Percentiles rank a stretch among this genome's conserved stretches.
These are phyloP conservation scores for Atopsyche davidsoni DNA, from an alignment of 1,140 invertebrate genomes.

Conservation along the genomic window DNA sequence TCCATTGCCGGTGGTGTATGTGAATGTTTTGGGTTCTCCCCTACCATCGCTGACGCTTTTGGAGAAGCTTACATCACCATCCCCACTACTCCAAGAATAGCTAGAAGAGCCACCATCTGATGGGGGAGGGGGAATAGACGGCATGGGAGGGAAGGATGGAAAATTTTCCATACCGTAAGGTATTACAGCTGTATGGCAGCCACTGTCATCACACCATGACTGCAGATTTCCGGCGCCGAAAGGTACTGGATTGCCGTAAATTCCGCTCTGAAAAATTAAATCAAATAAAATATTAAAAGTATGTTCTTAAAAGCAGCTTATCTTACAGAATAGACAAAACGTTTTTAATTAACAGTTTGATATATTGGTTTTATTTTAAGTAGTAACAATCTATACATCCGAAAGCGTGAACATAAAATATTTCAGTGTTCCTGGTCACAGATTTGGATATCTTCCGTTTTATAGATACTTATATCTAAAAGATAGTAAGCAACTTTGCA, in stretches of 20 bases:
- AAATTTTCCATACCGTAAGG: neutral
- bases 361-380: too few relatives aligned
- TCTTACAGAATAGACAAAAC: too few relatives aligned
- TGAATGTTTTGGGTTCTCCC: slow-evolving; percentile 20
- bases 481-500: too few relatives aligned
- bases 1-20: slow-evolving; percentile 22
- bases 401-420: too few relatives aligned
- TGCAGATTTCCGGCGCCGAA: neutral
- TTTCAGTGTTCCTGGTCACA: too few relatives aligned
- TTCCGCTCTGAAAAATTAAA: neutral
- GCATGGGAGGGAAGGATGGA: too few relatives aligned
- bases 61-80: slow-evolving; percentile 11
- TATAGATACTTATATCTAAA: too few relatives aligned
- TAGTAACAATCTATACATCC: too few relatives aligned
- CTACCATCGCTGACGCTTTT: slow-evolving; percentile 13
- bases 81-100: slow-evolving; percentile 7
- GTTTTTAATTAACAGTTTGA: too few relatives aligned
- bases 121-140: too few relatives aligned
- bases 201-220: neutral
- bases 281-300: neutral
- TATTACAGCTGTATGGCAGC: neutral
- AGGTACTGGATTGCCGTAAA: neutral
- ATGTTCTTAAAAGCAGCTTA: too few relatives aligned
- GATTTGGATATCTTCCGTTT: too few relatives aligned
- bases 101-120: slow-evolving; percentile 11